Base-by-base conservation (phyloP, 1,140 invertebrate species). In the Heliconius nattereri region DNA sequence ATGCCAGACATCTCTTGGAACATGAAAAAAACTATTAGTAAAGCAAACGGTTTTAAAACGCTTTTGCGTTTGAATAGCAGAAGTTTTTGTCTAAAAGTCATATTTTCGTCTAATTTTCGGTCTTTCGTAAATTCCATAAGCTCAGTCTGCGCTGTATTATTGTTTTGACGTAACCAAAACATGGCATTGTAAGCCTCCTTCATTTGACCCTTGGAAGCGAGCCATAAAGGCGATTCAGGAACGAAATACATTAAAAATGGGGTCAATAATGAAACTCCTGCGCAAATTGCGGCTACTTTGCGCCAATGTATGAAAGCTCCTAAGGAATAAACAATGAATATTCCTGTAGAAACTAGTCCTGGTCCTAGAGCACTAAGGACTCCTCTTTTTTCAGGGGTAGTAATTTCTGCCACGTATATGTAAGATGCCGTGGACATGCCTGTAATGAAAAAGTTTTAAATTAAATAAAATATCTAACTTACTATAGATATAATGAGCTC, bases 1-100 rank as follows among this genome's bases (percentile, higher is more conserved):
- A 97, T 97, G 6, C 97, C 97, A 0, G 96, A 96, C 73, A 96
- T 94, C 85, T 97, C 96, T 95, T 97, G 97, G 78, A 97, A 95
- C 8, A 96, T 85, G 90, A 97, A 97, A 86, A 97, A 96, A 0
- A 94, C 81, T 5, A 97, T 92, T 0, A 97, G 91, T 3, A 97
- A 94, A 0, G 95, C 81, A 84, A 97, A 97, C 0, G 97, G 96
- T 85, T 96, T 97, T 81, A 96, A 91, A 3, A 95, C 94, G 66
- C 86, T 94, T 73, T 89, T 85, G 19, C 89, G 84, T 71, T 89
- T 91, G 84, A 93, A 95, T 1, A 94, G 83, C 7, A 84, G 87
- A 20, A 95, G 81, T 82, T 92, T 92, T 32, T 94, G 87, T 77
- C 82, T 89, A 77, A 94, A 90, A 0, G 87, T 90, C 87, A 95